Evolutionary conservation across 1,140 invertebrate species (phyloP).

Genomic region (Leptinotarsa lineolata): DNA sequence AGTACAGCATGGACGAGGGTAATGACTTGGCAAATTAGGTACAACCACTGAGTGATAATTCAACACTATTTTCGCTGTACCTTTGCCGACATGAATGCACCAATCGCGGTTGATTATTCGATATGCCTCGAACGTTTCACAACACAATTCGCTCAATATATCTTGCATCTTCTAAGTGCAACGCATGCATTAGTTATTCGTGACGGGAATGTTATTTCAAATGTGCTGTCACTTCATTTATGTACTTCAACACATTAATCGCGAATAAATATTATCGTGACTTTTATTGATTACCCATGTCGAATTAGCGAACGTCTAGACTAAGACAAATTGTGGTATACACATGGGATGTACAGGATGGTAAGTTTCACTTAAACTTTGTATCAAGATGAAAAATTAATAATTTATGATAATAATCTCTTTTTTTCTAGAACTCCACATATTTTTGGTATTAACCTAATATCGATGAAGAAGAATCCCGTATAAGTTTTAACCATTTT

Average conservation of each 20-base stretch:
- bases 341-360: neutral
- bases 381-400: no score
- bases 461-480: no score
- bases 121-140: neutral
- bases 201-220: constrained; percentile 1
- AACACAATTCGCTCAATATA: neutral
- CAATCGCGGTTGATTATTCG: neutral
- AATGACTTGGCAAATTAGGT: no score
- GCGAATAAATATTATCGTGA: constrained; percentile 8
- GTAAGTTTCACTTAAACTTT: neutral
- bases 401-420: no score
- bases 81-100: no score
- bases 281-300: constrained; percentile 3
- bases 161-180: constrained; percentile 2
- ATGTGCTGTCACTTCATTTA: constrained; percentile 6
- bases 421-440: no score
- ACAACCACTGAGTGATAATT: no score
- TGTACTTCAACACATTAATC: constrained; percentile 8
- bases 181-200: neutral
- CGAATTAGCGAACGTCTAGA: constrained; percentile 8
- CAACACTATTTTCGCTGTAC: no score
- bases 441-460: no score
- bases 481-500: no score
- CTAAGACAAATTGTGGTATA: neutral
- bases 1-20: no score